phyloP scores from a whole-genome alignment of 2,797 vertebrate genomes.

The Poecile montanus region DNA sequence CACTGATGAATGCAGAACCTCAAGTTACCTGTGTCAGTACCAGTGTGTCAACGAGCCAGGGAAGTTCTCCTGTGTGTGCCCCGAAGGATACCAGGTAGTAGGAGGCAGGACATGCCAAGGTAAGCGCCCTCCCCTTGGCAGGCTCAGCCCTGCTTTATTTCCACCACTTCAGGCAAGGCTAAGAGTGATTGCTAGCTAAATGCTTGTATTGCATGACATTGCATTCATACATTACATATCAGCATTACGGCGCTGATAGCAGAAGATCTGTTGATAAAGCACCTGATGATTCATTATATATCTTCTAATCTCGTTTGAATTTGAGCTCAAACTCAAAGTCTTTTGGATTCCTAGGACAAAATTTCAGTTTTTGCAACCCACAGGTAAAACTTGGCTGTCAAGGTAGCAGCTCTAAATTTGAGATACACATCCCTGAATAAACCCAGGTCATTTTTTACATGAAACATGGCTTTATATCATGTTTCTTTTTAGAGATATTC shows the following conservation, averaged over 20 bases:
- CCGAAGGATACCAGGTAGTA: conserved; percentile 94
- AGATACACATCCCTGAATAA: background rate
- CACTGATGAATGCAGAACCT: conserved; percentile 93
- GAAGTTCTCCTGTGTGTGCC: conserved; percentile 92
- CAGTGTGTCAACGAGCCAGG: conserved; percentile 93
- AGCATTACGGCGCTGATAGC: background rate
- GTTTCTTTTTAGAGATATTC: background rate
- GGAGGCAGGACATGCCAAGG: conserved; percentile 93
- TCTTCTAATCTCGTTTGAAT: background rate
- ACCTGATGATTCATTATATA: background rate
- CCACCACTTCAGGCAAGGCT: background rate
- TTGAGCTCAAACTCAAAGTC: background rate
- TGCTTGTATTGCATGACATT: background rate
- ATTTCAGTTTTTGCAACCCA: background rate
- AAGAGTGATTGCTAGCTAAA: background rate
- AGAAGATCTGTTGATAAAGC: background rate
- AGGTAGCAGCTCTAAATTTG: background rate
- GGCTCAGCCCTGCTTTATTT: background rate
- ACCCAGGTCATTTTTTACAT: background rate
- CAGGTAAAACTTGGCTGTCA: background rate
- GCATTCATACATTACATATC: no score
- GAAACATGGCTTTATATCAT: background rate
- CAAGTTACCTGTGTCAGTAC: conserved; percentile 92
- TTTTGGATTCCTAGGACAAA: background rate
- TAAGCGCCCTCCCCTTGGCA: conserved; percentile 65